A percentile compares a stretch with the other conserved stretches of the same genome.
Evolutionary conservation across 2,113 vertebrate genomes (phyloP).

Genomic region (Neogale vison): DNA sequence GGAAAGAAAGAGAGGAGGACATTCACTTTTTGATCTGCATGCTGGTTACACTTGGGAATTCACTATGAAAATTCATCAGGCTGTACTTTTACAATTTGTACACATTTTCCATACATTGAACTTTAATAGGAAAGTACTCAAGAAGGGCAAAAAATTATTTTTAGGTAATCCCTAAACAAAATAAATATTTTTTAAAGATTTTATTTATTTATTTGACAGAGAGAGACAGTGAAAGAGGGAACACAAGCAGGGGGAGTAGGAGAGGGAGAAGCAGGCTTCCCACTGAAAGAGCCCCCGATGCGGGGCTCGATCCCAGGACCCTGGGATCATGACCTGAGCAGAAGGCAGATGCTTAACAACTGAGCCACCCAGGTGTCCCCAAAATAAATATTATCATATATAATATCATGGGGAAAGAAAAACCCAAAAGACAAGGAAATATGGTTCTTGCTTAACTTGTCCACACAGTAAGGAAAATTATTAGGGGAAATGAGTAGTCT

Average conservation of each 20-base stretch:
- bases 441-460: background rate
- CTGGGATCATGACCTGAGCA: no score
- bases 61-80: background rate
- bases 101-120: background rate
- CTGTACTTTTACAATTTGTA: fast-evolving
- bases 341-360: no score
- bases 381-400: background rate
- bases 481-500: background rate
- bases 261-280: no score
- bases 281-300: no score
- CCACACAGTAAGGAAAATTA: background rate
- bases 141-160: background rate
- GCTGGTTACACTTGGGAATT: background rate
- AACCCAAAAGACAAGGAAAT: background rate
- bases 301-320: no score
- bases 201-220: no score
- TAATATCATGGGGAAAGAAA: background rate
- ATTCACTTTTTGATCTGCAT: background rate
- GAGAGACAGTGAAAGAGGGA: no score
- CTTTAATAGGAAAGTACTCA: background rate
- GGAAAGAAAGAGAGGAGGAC: no score
- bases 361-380: no score
- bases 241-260: no score
- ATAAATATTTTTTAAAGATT: background rate
- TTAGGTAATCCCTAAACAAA: background rate